Evolutionary conservation across 2,113 vertebrate species (phyloP), one percentile per base, ranked within the genome.

Genomic region (Melospiza georgiana): DNA sequence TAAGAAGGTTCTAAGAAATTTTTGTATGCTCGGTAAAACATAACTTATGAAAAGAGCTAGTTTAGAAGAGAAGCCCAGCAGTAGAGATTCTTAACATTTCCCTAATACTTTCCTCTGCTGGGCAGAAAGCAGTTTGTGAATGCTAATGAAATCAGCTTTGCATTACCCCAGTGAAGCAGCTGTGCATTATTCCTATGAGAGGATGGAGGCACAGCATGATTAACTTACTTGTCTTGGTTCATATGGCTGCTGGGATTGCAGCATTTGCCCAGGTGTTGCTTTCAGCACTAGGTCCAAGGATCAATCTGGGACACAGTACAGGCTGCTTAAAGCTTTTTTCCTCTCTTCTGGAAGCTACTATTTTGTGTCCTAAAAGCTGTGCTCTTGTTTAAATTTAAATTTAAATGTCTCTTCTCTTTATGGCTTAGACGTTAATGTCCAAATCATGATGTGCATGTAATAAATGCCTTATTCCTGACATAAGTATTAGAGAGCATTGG

Each of bases 121-220:
- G 71, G 82, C 43, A 85, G 93, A 94, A 87, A 95, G 87, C 46
- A 37, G 23, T 76, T 91, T 49, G 41, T 91, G 84, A 90, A 93
- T 96, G 63, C 58, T 95, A 91, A 95, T 91, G 95, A 95, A 94
- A 95, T 93, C 78, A 87, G 58, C 74, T 90, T 91, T 91, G 74
- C 51, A 48, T 84, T 65, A 76, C 30, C 78, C 54, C 23, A 39
- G 44, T 54, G 84, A 87, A 84, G 66, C 41, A 87, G 67, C 84
- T 94, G 67, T 93, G 90, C 61, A 24, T 87, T 87, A 95, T 69
- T 89, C 71, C 89, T 89, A 6, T 37, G 71, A 91, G 95, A 61
- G 89, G 46, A 55, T 55, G 55, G 41, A 94, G 51, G 71, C 77
- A 93, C 71, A 62, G 78, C 43, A 16, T 88, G 89, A 84, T 87